Evolutionary conservation across 1,140 invertebrate genomes (phyloP).

Genomic region (Acyrthosiphon pisum): DNA sequence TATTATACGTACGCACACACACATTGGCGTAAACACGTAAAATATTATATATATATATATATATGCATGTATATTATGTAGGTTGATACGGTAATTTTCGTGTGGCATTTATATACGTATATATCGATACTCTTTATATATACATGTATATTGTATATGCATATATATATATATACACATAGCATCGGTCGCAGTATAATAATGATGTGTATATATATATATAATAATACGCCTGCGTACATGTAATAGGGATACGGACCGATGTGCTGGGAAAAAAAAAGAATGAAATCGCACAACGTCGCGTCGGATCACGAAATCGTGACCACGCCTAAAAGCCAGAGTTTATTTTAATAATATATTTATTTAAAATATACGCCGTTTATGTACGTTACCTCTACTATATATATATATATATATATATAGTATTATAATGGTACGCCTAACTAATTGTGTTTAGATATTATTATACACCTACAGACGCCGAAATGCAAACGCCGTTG

Average conservation of each 20-base stretch:
- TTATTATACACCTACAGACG: too few relatives aligned
- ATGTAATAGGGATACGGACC: neutral
- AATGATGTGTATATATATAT: neutral
- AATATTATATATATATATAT: too few relatives aligned
- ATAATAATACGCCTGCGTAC: neutral
- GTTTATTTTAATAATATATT: conserved; percentile 26
- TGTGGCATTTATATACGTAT: neutral
- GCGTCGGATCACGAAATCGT: conserved; percentile 4
- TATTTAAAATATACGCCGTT: neutral
- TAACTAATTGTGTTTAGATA: too few relatives aligned
- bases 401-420: too few relatives aligned
- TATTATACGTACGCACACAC: neutral
- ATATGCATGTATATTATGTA: neutral
- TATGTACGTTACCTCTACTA: neutral
- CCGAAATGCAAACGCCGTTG: neutral
- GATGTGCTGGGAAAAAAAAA: conserved; percentile 11
- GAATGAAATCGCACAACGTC: neutral
- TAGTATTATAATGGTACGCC: too few relatives aligned
- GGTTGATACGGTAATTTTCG: conserved; percentile 13
- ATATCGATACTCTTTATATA: too few relatives aligned
- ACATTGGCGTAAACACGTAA: too few relatives aligned
- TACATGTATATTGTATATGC: too few relatives aligned
- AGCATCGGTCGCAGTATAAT: neutral
- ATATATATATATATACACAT: too few relatives aligned
- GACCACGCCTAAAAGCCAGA: conserved; percentile 24